Evolutionary conservation across 2,797 vertebrate species (phyloP), one percentile per base, ranked within the genome.

Genomic region (Hypotaenidia philippensis): DNA sequence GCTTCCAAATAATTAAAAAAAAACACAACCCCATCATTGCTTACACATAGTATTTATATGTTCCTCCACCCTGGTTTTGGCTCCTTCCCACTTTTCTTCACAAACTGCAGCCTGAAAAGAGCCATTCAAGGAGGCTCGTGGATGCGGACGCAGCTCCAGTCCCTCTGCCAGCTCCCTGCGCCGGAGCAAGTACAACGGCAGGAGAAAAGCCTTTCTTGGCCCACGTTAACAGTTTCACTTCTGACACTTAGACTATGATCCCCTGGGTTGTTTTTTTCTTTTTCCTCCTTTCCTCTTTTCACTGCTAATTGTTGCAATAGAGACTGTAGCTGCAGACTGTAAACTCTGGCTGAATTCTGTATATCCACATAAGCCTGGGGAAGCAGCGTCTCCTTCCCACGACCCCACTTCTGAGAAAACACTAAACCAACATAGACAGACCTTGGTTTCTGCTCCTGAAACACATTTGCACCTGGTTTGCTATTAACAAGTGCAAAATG

Each of bases 31-130:
- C 41, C 70, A 81, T 77, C 85, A 50, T 23, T 94, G 91, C 89
- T 94, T 92, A 85, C 94, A 93, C 87, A 38, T 59, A 93, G 89
- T 91, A 94, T 96, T 97, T 95, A 83, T 96, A 91, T 57, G 72
- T 95, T 90, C 77, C 77, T 87, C 78, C 34, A 3, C 93, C 82
- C 83, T 82, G 84, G 76, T 56, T 92, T 93, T 87, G 92, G 87
- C 82, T 87, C 44, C 27, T 45, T 89, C 83, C 41, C 87, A 26
- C 80, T 82, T 86, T 84, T 91, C 91, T 93, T 87, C 91, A 90
- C 87, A 91, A 93, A 40, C 29, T 93, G 44, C 49, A 53, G 83
- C 66, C 89, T 96, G 92, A 96, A 95, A 97, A 96, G 92, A 71
- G 77, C 95, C 87, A 96, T 97, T 97, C 93, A 97, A 82, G 84